Evolutionary conservation across 2,113 vertebrate species (phyloP).

Genomic region (Clarias batrachus): DNA sequence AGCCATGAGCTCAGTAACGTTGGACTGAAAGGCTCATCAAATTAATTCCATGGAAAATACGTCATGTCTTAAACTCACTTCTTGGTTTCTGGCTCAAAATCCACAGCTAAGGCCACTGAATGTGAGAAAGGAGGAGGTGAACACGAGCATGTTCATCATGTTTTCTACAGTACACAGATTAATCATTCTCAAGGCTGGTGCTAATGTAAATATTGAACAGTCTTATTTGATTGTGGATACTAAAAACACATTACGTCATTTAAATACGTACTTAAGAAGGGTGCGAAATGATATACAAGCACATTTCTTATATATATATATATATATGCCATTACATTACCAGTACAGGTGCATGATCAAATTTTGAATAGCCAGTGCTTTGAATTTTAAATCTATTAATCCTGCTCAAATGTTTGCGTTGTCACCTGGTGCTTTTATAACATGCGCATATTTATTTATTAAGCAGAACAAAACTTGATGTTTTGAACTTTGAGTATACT

Average conservation of each 20-base stretch:
- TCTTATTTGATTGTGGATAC: slow-evolving; percentile 25
- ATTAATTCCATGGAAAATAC: slow-evolving; percentile 15
- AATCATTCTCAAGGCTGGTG: slow-evolving; percentile 44
- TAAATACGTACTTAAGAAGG: slow-evolving; percentile 19
- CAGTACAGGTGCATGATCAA: neutral
- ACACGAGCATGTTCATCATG: slow-evolving; percentile 33
- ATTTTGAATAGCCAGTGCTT: neutral
- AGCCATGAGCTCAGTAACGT: neutral
- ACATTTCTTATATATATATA: neutral
- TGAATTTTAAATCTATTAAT: neutral
- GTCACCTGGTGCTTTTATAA: neutral
- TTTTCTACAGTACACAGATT: slow-evolving; percentile 42
- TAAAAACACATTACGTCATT: neutral
- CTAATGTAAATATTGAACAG: slow-evolving; percentile 45
- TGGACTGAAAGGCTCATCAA: neutral
- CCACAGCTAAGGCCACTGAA: slow-evolving; percentile 42
- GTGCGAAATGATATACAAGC: neutral
- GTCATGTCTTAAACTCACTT: slow-evolving; percentile 27
- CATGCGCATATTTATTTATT: neutral
- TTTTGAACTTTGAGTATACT: neutral
- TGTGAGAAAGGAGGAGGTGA: slow-evolving; percentile 28
- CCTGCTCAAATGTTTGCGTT: neutral
- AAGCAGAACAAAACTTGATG: neutral
- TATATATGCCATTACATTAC: neutral
- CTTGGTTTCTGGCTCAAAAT: slow-evolving; percentile 21